Evolutionary conservation across 1,140 invertebrate genomes (phyloP).

Genomic region (Piezodorus guildinii): DNA sequence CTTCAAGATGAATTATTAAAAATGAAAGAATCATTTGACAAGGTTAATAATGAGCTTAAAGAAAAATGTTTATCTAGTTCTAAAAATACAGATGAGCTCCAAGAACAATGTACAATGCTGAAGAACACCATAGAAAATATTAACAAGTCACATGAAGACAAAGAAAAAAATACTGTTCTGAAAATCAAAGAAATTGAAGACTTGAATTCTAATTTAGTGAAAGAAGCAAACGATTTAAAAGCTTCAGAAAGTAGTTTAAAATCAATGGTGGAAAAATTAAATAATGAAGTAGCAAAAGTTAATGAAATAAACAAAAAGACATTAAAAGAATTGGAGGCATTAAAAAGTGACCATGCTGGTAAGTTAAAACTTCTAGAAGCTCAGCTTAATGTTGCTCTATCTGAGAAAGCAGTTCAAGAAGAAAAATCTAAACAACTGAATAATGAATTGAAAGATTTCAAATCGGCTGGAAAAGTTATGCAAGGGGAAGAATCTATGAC

Average conservation of each 20-base stretch:
- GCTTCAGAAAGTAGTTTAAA: background rate
- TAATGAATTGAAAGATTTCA: background rate
- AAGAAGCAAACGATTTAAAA: background rate
- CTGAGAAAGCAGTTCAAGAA: background rate
- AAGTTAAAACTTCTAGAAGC: background rate
- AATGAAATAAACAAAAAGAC: background rate
- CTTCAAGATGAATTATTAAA: constrained; percentile 13
- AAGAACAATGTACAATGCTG: background rate
- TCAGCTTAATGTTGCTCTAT: background rate
- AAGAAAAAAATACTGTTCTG: background rate
- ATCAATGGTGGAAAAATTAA: background rate
- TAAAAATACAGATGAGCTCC: constrained; percentile 2
- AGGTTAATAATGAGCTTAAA: background rate
- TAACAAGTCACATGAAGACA: background rate
- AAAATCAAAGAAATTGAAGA: background rate
- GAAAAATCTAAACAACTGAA: background rate
- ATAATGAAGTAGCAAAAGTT: background rate
- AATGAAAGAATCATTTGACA: constrained; percentile 10
- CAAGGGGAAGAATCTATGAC: background rate
- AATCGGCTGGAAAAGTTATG: background rate
- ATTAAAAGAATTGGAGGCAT: background rate
- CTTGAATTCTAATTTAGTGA: background rate
- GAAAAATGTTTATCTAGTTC: background rate
- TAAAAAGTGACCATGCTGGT: background rate
- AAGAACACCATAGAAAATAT: background rate